These are phyloP conservation scores for Netelia inedita DNA, from an alignment of 2,888 invertebrate species.

Conservation along the genomic window DNA sequence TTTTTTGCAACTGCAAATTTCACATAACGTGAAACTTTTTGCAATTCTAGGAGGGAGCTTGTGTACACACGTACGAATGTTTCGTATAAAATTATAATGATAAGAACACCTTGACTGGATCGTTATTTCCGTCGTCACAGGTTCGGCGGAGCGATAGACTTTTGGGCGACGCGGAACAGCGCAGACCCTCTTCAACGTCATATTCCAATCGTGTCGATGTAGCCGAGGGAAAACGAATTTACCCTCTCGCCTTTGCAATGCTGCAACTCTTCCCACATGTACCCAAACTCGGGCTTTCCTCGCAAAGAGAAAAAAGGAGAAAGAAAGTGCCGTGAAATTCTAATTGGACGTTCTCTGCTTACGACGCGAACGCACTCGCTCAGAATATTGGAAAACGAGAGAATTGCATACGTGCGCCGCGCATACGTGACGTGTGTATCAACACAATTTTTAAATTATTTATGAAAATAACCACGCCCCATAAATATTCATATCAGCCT, in stretches of 20 bases:
- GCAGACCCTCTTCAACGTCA: neutral
- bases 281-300: neutral
- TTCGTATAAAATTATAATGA: neutral
- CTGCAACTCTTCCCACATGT: neutral
- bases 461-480: neutral
- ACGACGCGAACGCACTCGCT: slow-evolving; percentile 31
- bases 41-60: neutral
- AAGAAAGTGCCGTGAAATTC: neutral
- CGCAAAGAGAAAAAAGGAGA: slow-evolving; percentile 5
- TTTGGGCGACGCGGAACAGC: neutral
- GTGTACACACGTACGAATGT: neutral
- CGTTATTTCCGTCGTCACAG: neutral
- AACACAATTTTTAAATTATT: neutral
- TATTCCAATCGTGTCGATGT: neutral
- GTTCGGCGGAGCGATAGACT: neutral
- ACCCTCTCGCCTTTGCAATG: neutral
- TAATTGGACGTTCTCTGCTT: slow-evolving; percentile 55
- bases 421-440: neutral
- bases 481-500: neutral
- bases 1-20: too few relatives aligned
- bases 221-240: slow-evolving; percentile 6
- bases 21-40: neutral
- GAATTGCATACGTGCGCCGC: neutral
- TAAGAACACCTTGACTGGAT: neutral
- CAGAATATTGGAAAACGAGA: slow-evolving; percentile 14